Conservation (phyloP, 2,113 vertebrate species). For the Ailuropoda melanoleuca region DNA sequence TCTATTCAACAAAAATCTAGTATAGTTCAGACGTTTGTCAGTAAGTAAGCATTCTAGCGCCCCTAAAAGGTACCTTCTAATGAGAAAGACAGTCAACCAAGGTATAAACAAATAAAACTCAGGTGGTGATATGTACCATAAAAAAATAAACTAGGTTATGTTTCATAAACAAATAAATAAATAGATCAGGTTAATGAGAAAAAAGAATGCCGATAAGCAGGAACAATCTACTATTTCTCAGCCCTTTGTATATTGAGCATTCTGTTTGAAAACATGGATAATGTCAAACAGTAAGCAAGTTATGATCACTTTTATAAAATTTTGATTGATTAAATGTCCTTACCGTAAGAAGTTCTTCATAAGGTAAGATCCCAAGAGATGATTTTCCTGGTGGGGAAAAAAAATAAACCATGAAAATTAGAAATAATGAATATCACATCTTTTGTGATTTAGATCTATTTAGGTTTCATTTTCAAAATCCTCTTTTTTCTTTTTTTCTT, state of each 20-base stretch:
- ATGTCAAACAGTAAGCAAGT: not conserved
- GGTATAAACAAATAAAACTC: not conserved
- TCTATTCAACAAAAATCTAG: not conserved
- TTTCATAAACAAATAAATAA: not conserved
- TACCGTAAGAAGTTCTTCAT: conserved; percentile 61
- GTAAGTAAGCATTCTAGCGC: not conserved
- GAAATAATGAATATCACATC: not conserved
- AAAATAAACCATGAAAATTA: not conserved
- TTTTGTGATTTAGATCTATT: not conserved
- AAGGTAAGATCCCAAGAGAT: not conserved
- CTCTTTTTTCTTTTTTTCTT: not conserved
- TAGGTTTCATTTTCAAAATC: not conserved
- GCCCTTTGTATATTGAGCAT: not conserved
- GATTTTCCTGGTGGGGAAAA: not conserved
- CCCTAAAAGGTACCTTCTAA: not conserved
- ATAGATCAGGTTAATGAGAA: not conserved
- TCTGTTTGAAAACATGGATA: not conserved
- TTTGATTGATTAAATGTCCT: not conserved
- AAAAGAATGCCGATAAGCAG: not conserved
- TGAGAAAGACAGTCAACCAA: not conserved
- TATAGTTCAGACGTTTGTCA: not conserved
- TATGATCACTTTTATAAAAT: not conserved
- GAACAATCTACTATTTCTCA: not conserved
- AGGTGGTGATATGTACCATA: not conserved
- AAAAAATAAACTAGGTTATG: not conserved